These are phyloP conservation scores for Drosophila crucigera DNA, from an alignment of 2,888 invertebrate genomes.

Conservation along the genomic window DNA sequence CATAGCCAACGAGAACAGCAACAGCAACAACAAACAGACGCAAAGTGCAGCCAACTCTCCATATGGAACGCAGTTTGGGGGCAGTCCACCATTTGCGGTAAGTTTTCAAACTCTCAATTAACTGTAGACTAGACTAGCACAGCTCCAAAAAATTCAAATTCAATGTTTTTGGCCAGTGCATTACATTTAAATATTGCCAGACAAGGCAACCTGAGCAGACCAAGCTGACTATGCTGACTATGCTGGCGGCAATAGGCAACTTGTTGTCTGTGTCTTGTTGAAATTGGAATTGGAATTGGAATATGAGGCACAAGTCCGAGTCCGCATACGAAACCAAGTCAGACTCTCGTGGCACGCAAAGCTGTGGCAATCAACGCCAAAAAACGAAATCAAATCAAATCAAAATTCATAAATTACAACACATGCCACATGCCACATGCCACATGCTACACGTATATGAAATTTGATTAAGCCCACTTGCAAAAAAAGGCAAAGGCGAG, in stretches of 20 bases:
- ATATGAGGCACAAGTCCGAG: background rate
- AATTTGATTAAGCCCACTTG: constrained; percentile 54
- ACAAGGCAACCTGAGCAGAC: constrained; percentile 13
- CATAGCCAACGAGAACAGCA: constrained; percentile 76
- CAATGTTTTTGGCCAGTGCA: constrained; percentile 34
- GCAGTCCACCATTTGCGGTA: constrained; percentile 65
- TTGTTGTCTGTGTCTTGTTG: constrained; percentile 35
- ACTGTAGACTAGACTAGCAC: constrained; percentile 2
- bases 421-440: constrained; percentile 60
- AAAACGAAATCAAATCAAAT: constrained; percentile 66
- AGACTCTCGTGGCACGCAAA: constrained; percentile 44
- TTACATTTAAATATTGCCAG: constrained; percentile 44
- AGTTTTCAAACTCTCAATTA: constrained; percentile 46
- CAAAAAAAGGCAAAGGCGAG: constrained; percentile 29
- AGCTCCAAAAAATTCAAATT: constrained; percentile 23
- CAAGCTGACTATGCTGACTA: constrained; percentile 34
- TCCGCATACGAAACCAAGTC: constrained; percentile 1
- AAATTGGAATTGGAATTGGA: background rate
- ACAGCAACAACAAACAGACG: constrained; percentile 51
- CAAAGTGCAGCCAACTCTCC: constrained; percentile 42
- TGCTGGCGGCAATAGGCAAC: constrained; percentile 63
- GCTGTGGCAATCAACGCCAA: constrained; percentile 66
- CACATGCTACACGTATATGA: constrained; percentile 46
- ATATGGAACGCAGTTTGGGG: constrained; percentile 72
- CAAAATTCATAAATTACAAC: constrained; percentile 65